These are phyloP conservation scores for Cotesia typhae DNA, from an alignment of 1,140 invertebrate species.

Conservation along the genomic window DNA sequence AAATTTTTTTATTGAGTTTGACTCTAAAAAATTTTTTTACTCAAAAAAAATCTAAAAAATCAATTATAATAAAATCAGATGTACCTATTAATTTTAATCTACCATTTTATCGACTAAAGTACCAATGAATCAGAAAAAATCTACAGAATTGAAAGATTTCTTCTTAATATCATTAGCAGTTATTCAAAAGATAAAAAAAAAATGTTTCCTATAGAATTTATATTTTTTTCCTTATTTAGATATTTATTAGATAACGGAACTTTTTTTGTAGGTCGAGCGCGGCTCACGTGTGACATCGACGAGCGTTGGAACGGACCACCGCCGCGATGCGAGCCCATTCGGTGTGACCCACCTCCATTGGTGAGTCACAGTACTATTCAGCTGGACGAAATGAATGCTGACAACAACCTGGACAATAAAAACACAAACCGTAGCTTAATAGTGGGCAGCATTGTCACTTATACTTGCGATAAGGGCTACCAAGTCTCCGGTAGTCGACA, in stretches of 20 bases:
- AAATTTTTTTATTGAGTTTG: no score
- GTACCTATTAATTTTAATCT: not conserved
- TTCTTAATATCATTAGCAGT: no score
- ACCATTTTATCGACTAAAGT: not conserved
- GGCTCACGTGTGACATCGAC: conserved; percentile 89
- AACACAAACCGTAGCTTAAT: conserved; percentile 68
- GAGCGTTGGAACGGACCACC: conserved; percentile 94
- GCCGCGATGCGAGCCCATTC: conserved; percentile 83
- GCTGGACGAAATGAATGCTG: conserved; percentile 64
- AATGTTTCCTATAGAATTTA: not conserved
- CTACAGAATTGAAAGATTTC: no score
- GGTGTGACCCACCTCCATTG: conserved; percentile 77
- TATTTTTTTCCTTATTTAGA: conserved; percentile 2
- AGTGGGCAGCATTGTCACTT: conserved; percentile 78
- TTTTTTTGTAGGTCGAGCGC: conserved; percentile 69
- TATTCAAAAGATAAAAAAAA: no score
- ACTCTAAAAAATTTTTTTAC: no score
- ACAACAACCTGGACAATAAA: conserved; percentile 36
- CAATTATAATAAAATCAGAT: no score
- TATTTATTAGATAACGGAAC: conserved; percentile 13
- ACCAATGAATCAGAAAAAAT: no score
- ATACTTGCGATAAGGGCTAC: conserved; percentile 78
- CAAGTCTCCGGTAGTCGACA: conserved; percentile 74
- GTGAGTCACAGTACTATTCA: conserved; percentile 78
- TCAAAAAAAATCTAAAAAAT: no score